Evolutionary conservation across 1,140 invertebrate genomes (phyloP).

Genomic region (Drosophila bocki): DNA sequence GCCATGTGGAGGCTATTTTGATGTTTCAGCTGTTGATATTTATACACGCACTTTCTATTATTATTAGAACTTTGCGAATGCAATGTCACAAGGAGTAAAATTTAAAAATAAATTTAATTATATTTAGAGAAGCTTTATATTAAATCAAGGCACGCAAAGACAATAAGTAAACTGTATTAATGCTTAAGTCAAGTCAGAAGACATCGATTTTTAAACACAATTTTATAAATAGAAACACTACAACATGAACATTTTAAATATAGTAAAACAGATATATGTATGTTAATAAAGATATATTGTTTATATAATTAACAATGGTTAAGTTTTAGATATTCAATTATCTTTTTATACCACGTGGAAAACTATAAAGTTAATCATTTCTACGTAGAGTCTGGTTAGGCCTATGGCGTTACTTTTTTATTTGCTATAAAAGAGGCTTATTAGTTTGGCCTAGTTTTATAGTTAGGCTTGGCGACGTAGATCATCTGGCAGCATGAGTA

Average conservation of each 20-base stretch:
- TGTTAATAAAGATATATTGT: not conserved
- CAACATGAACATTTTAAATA: not conserved
- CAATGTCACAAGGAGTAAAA: not conserved
- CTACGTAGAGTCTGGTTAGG: not conserved
- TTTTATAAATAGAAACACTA: not conserved
- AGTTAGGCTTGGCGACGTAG: not conserved
- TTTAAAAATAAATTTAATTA: not conserved
- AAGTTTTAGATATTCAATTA: not conserved
- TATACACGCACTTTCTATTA: slow-evolving; percentile 2
- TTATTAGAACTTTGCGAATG: not conserved
- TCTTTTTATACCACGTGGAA: not conserved
- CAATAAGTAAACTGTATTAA: no score
- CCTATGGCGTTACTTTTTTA: not conserved
- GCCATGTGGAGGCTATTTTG: slow-evolving; percentile 1
- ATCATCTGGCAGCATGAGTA: not conserved
- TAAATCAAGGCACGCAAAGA: no score
- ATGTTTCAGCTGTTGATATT: slow-evolving; percentile 7
- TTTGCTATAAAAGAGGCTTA: not conserved
- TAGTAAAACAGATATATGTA: not conserved
- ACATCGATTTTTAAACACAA: no score
- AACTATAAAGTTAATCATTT: not conserved
- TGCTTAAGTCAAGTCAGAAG: not conserved
- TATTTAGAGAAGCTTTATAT: no score
- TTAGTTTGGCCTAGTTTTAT: not conserved
- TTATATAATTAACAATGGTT: not conserved